Percentiles rank a stretch among this genome's conserved stretches.
Evolutionary conservation across 53 echinoderm and acorn worm species (phyloP).

Genomic region (Crossaster papposus): DNA sequence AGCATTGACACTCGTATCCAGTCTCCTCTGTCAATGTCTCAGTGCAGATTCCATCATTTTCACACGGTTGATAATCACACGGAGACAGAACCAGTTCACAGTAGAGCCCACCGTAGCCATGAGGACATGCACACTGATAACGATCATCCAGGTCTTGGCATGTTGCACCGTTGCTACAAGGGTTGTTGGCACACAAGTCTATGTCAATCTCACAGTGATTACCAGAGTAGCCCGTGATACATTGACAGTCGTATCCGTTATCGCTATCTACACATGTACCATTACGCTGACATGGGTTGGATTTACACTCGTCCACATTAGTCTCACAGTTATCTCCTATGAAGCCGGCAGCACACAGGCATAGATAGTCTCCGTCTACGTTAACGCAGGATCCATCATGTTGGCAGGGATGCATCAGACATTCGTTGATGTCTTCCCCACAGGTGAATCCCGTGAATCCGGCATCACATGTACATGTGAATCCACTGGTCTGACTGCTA

Average conservation of each 20-base stretch:
- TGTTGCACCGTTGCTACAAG: slow-evolving; percentile 66
- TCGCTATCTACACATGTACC: slow-evolving; percentile 59
- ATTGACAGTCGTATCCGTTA: slow-evolving; percentile 43
- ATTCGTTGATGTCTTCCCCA: slow-evolving; percentile 58
- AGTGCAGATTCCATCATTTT: slow-evolving; percentile 43
- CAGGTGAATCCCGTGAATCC: slow-evolving; percentile 68
- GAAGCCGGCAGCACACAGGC: slow-evolving; percentile 49
- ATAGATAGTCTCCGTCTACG: slow-evolving; percentile 48
- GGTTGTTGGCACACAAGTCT: slow-evolving; percentile 61
- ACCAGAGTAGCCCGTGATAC: slow-evolving; percentile 56
- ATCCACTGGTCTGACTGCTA: slow-evolving; percentile 40
- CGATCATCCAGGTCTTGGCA: slow-evolving; percentile 67
- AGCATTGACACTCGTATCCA: slow-evolving; percentile 60
- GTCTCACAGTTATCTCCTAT: slow-evolving; percentile 54
- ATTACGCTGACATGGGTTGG: slow-evolving; percentile 56
- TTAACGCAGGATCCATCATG: slow-evolving; percentile 53
- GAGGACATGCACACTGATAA: slow-evolving; percentile 70
- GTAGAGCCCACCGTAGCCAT: slow-evolving; percentile 64
- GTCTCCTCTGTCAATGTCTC: neutral
- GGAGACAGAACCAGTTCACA: neutral
- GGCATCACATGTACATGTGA: slow-evolving; percentile 60
- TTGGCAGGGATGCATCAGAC: slow-evolving; percentile 53
- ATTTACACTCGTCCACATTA: slow-evolving; percentile 59
- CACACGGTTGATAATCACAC: slow-evolving; percentile 50
- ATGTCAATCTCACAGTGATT: slow-evolving; percentile 52